phyloP scores from a whole-genome alignment of 1,140 invertebrate species.

The Plodia interpunctella region DNA sequence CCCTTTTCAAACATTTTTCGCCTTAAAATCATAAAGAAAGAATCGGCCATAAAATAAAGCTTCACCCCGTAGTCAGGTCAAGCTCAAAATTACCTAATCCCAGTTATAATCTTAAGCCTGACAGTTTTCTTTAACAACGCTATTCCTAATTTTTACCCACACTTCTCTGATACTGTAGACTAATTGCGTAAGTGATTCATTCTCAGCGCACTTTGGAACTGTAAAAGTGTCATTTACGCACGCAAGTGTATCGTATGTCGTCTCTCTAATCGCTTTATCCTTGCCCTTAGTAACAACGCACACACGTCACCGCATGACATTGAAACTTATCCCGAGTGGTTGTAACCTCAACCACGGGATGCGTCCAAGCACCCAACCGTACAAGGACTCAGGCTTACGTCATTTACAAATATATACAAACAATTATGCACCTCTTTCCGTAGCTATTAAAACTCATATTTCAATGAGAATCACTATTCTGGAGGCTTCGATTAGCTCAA shows the following conservation, averaged over 20 bases:
- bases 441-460: slow-evolving; percentile 22
- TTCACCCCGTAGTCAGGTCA: no score
- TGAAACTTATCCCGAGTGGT: slow-evolving; percentile 60
- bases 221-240: neutral
- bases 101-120: no score
- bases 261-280: slow-evolving; percentile 25
- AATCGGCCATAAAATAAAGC: no score
- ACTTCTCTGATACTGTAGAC: no score
- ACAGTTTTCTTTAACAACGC: no score
- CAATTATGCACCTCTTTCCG: slow-evolving; percentile 24
- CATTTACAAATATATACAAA: slow-evolving; percentile 30
- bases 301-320: slow-evolving; percentile 41
- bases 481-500: slow-evolving; percentile 5
- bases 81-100: no score
- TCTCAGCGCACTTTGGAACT: neutral
- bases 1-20: no score
- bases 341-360: slow-evolving; percentile 62
- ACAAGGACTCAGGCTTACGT: slow-evolving; percentile 58
- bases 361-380: slow-evolving; percentile 54
- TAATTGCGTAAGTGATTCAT: no score
- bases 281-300: slow-evolving; percentile 47
- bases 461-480: neutral
- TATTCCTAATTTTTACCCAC: no score
- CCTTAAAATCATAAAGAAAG: no score
- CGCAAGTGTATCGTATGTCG: neutral